Base-by-base conservation (phyloP, 1,140 invertebrate genomes). In the Bombus vancouverensis region DNA sequence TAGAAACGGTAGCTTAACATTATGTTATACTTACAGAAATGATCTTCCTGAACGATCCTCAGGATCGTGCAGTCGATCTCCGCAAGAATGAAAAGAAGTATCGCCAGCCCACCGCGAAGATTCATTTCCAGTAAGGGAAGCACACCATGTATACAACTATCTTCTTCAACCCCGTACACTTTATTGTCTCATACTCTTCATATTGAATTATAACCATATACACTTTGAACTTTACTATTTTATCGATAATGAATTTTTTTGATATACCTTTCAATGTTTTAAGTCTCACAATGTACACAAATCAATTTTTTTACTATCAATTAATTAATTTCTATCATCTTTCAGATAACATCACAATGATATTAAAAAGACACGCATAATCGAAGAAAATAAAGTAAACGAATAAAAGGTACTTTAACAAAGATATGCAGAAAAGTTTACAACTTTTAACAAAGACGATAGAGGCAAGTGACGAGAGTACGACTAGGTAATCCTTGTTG, bases 1-100 rank as follows among this genome's bases (percentile, higher is more conserved):
- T 15, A 25, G 39, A 42, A 28, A 42, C 6, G 13, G 4, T 15
- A 8, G 12, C 28, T 42, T n/a, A 71, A 42, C 39, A 28, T 44
- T 15, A 4, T 32, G 10, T 77, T 22, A 68, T 71, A 85, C 93
- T 94, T 89, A 94, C 93, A 93, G 37, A 68, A 81, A 75, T 92
- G 90, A 81, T 93, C 88, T 28, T 94, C 93, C 37, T 86, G 90
- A 32, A 89, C 80, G 28, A 89, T 81, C 57, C 85, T 93, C 80
- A 92, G 88, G 86, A 90, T 92, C n/a, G 91, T 81, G 18, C 90
- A 78, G 42, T 91, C 89, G 34, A 85, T 62, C 68, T 88, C 92
- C 57, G 86, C 65, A n/a, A 93, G 74, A 44, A 86, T 74, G 80
- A 94, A 44, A 34, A 94, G 72, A 72, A 92, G 62, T 81, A 94